Evolutionary conservation across 2,888 invertebrate genomes (phyloP).

Genomic region (Periphyllus acericola): DNA sequence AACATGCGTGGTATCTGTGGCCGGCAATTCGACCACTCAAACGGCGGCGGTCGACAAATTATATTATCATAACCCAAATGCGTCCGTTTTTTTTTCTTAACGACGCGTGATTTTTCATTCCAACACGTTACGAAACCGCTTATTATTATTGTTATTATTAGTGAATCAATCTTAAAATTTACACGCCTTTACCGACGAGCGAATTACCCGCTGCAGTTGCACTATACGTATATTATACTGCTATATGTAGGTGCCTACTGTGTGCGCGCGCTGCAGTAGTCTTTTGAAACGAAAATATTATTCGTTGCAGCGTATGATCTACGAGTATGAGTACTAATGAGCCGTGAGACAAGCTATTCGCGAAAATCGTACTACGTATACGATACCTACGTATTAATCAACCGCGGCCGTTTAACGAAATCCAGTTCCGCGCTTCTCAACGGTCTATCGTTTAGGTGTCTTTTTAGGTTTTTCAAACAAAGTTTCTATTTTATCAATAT

Average conservation of each 20-base stretch:
- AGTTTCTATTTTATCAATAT: no score
- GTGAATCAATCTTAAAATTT: background rate
- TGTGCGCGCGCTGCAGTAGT: background rate
- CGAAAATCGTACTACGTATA: no score
- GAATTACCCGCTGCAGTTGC: background rate
- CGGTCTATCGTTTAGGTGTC: no score
- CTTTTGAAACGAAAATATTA: background rate
- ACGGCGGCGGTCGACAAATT: background rate
- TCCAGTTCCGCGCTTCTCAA: no score
- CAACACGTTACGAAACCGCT: background rate
- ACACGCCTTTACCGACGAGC: background rate
- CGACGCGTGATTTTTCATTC: slow-evolving; percentile 9
- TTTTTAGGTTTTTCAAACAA: no score
- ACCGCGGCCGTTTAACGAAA: no score
- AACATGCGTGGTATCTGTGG: background rate
- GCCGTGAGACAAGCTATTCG: no score
- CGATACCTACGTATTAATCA: no score
- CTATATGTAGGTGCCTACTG: no score
- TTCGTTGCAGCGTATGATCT: no score
- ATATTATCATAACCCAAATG: slow-evolving; percentile 12
- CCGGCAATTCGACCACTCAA: background rate
- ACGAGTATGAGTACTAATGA: no score
- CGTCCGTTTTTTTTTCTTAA: background rate
- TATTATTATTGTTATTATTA: background rate
- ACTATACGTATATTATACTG: no score